Evolutionary conservation across 2,888 invertebrate species (phyloP), one percentile per base, ranked within the genome.

Genomic region (Drosophila silvestris): DNA sequence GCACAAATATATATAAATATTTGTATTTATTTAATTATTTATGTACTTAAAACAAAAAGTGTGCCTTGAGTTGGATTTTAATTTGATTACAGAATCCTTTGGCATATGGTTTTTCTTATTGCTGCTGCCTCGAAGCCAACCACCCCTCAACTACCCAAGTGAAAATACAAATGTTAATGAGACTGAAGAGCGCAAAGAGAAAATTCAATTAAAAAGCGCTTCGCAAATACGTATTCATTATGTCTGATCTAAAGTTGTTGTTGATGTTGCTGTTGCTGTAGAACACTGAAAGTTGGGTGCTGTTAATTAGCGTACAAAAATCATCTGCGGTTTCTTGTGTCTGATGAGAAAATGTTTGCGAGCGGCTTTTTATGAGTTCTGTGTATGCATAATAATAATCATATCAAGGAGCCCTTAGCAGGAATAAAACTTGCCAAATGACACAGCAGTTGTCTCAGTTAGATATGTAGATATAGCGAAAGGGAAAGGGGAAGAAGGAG

Each of bases 171-270:
- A 82, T 81, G 79, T 59, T 79, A 81, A 60, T 47, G 68, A 68
- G 74, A 66, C 56, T 60, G 39, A 61, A n/a, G 32, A 57, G 37
- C 37, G 53, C 66, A 68, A 68, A 63, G 74, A 60, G 62, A 68
- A 79, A 84, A 89, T 90, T 85, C 88, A 85, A 90, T 85, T 90
- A 90, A 88, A 85, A 90, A 77, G 85, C 76, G 69, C 85, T 90
- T 81, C 83, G 81, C 76, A 89, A 89, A 88, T 82, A 30, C 39
- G n/a, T 41, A 87, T 90, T 90, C 90, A 90, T 90, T 80, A 82
- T 73, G 60, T 58, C 58, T 59, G 79, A 69, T 69, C 77, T 65
- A 62, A 65, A 72, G 72, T 59, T 79, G 71, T 67, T 50, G 26
- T 26, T 53, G 26, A 39, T 57, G 10, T 41, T 39, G 44, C 26